A percentile compares a stretch with the other conserved stretches of the same genome.
phyloP scores from a whole-genome alignment of 2,113 vertebrate species.

The Herpailurus yagouaroundi region DNA sequence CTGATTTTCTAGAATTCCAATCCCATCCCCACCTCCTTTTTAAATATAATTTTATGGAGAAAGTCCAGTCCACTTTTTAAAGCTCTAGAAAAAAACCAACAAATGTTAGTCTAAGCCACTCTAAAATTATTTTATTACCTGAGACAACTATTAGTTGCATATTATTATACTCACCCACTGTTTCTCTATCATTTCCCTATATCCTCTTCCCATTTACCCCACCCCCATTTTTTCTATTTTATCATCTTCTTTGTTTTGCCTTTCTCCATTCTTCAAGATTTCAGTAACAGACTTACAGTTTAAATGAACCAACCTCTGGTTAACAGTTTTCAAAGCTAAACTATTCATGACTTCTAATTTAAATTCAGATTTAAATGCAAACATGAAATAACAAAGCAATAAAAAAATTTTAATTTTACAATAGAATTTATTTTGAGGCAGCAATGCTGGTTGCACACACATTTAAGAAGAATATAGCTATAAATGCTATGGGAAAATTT shows the following conservation, averaged over 20 bases:
- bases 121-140: neutral
- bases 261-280: neutral
- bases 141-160: neutral
- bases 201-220: neutral
- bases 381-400: neutral
- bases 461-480: neutral
- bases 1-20: neutral
- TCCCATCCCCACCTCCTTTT: neutral
- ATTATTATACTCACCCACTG: neutral
- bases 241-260: neutral
- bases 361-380: slow-evolving; percentile 8
- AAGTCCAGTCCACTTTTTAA: neutral
- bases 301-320: neutral
- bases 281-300: neutral
- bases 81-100: neutral
- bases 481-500: neutral
- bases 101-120: neutral
- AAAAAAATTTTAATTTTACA: neutral
- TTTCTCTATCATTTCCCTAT: neutral
- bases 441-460: neutral
- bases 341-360: neutral
- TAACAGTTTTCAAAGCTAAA: slow-evolving; percentile 25
- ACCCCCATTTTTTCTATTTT: neutral
- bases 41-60: neutral
- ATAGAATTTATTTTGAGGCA: neutral